Percentiles rank a stretch among this genome's conserved stretches.
These are phyloP conservation scores for Callyntrura sp. DNA, from an alignment of 2,888 invertebrate species.

Conservation along the genomic window DNA sequence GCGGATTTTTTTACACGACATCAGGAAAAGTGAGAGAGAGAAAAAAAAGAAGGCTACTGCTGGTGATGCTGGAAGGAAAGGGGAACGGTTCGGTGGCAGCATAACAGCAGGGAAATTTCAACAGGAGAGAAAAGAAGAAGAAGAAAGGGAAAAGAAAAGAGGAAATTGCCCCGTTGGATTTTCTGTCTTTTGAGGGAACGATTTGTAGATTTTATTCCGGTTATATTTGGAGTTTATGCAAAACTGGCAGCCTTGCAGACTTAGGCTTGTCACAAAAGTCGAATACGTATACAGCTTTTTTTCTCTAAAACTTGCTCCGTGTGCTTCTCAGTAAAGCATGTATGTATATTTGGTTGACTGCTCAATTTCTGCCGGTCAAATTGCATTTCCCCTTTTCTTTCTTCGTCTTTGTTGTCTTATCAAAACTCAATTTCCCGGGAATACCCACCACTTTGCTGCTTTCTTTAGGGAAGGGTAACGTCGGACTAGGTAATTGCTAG, in stretches of 20 bases:
- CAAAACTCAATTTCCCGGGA: constrained; percentile 39
- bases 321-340: no score
- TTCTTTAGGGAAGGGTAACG: not conserved
- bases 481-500: not conserved
- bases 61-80: no score
- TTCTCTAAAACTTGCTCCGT: not conserved
- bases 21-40: not conserved
- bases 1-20: no score
- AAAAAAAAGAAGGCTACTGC: no score
- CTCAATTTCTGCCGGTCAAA: constrained; percentile 25
- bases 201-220: not conserved
- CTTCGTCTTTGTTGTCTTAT: no score
- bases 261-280: not conserved
- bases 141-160: no score
- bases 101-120: not conserved
- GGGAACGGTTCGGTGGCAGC: no score
- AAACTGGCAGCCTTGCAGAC: not conserved
- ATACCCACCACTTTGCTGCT: not conserved
- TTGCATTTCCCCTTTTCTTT: no score
- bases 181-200: not conserved
- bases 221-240: not conserved
- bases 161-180: constrained; percentile 9
- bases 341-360: constrained; percentile 16
- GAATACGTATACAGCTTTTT: not conserved
- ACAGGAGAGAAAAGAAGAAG: not conserved